A percentile compares a stretch with the other conserved stretches of the same genome.
Evolutionary conservation across 2,888 invertebrate genomes (phyloP).

Genomic region (Buathra laborator): DNA sequence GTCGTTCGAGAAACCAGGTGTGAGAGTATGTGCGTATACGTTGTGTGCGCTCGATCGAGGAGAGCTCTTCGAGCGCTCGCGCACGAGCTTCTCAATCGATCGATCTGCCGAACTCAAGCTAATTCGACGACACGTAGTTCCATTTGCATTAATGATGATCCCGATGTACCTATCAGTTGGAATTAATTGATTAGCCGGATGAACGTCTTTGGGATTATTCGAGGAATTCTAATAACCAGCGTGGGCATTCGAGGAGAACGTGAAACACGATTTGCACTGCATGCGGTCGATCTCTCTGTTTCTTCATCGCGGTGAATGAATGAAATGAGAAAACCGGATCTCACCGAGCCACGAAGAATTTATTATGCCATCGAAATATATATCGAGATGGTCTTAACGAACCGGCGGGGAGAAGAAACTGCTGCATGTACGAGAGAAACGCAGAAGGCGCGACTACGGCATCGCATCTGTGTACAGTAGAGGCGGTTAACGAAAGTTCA

Average conservation of each 20-base stretch:
- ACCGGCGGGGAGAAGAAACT: conserved; percentile 22
- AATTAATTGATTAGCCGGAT: conserved; percentile 45
- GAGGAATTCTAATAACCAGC: conserved; percentile 14
- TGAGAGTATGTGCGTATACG: conserved; percentile 10
- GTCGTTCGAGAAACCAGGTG: conserved; percentile 44
- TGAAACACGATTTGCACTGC: conserved; percentile 37
- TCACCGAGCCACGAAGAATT: conserved; percentile 40
- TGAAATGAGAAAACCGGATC: conserved; percentile 58
- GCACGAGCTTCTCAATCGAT: conserved; percentile 52
- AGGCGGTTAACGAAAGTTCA: conserved; percentile 43
- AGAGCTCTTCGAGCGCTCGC: conserved; percentile 27
- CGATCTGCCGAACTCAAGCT: conserved; percentile 52
- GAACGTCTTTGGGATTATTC: conserved; percentile 26
- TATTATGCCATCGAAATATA: conserved; percentile 38
- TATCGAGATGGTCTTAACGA: conserved; percentile 43
- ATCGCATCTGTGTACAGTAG: background rate
- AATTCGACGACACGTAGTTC: conserved; percentile 63
- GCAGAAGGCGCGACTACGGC: background rate
- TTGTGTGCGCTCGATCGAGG: conserved; percentile 44
- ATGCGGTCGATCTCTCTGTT: conserved; percentile 54
- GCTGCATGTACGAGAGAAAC: background rate
- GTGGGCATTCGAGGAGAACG: conserved; percentile 33
- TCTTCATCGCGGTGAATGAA: conserved; percentile 46
- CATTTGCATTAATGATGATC: conserved; percentile 61
- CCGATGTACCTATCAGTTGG: background rate